phyloP scores from a whole-genome alignment of 2,113 vertebrate species.

The Pagrus major region DNA sequence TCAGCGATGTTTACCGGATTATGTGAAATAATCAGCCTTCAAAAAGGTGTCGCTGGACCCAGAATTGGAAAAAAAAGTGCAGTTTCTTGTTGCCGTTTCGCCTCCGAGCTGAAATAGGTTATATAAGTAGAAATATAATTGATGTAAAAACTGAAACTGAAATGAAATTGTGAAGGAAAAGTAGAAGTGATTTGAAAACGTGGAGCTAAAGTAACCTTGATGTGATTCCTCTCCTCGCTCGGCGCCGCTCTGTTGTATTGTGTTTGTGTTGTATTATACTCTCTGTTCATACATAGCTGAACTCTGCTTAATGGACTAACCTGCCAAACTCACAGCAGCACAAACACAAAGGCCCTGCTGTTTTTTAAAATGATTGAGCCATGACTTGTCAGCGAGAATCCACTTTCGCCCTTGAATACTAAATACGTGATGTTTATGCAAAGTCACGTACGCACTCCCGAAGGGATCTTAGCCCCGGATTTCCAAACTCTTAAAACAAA shows the following conservation, averaged over 20 bases:
- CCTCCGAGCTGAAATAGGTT: background rate
- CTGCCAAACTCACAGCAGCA: slow-evolving; percentile 66
- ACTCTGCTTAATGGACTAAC: slow-evolving; percentile 78
- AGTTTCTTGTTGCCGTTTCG: background rate
- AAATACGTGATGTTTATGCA: slow-evolving; percentile 66
- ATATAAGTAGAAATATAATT: slow-evolving; percentile 8
- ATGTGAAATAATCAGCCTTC: slow-evolving; percentile 44
- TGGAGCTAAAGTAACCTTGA: slow-evolving; percentile 68
- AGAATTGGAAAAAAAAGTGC: background rate
- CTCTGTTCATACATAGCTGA: slow-evolving; percentile 61
- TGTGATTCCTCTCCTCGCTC: slow-evolving; percentile 36
- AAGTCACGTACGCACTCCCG: slow-evolving; percentile 69
- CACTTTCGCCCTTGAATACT: slow-evolving; percentile 71
- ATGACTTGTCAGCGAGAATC: slow-evolving; percentile 70
- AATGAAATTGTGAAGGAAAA: slow-evolving; percentile 30
- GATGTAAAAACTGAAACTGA: slow-evolving; percentile 28
- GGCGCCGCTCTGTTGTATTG: slow-evolving; percentile 44
- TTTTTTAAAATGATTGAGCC: slow-evolving; percentile 76
- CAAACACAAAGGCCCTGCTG: slow-evolving; percentile 69
- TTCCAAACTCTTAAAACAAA: slow-evolving; percentile 73
- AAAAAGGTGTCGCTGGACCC: slow-evolving; percentile 9
- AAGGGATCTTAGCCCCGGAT: slow-evolving; percentile 60
- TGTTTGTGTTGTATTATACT: slow-evolving; percentile 54
- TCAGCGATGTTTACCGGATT: slow-evolving; percentile 39
- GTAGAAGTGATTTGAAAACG: slow-evolving; percentile 52